Evolutionary conservation across 2,113 vertebrate genomes (phyloP).

Genomic region (Ochotona curzoniae): DNA sequence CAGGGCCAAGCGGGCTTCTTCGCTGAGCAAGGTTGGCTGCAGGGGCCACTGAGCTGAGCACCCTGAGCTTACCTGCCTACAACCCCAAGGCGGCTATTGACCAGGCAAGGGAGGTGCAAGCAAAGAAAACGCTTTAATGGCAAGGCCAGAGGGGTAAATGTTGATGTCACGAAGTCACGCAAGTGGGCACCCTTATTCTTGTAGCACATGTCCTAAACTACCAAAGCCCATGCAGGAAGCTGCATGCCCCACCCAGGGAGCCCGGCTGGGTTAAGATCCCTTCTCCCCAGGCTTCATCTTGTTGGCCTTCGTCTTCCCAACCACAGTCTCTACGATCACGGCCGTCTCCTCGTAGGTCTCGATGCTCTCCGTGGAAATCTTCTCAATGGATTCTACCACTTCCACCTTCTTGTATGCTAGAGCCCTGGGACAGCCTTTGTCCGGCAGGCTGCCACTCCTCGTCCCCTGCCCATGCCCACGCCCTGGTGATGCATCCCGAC

Average conservation of each 20-base stretch:
- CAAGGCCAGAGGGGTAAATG: slow-evolving; percentile 72
- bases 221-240: background rate
- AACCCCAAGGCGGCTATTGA: slow-evolving; percentile 51
- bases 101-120: slow-evolving; percentile 69
- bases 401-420: slow-evolving; percentile 96
- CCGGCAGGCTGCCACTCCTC: slow-evolving; percentile 45
- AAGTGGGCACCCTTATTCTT: slow-evolving; percentile 83
- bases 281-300: slow-evolving; percentile 91
- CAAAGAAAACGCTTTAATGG: slow-evolving; percentile 74
- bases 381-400: slow-evolving; percentile 95
- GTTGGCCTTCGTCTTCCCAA: slow-evolving; percentile 94
- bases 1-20: background rate
- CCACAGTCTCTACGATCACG: slow-evolving; percentile 93
- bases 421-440: slow-evolving; percentile 84
- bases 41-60: no score
- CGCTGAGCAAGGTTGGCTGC: background rate
- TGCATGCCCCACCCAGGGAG: background rate
- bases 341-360: slow-evolving; percentile 94
- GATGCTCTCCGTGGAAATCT: slow-evolving; percentile 90
- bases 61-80: slow-evolving; percentile 40
- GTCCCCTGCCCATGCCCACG: slow-evolving; percentile 70
- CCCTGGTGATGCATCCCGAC: slow-evolving; percentile 51
- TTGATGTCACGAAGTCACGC: slow-evolving; percentile 74
- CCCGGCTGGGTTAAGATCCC: slow-evolving; percentile 67
- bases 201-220: slow-evolving; percentile 64